phyloP scores from a whole-genome alignment of 53 echinoderm and acorn worm species.

The Luidia sarsii region DNA sequence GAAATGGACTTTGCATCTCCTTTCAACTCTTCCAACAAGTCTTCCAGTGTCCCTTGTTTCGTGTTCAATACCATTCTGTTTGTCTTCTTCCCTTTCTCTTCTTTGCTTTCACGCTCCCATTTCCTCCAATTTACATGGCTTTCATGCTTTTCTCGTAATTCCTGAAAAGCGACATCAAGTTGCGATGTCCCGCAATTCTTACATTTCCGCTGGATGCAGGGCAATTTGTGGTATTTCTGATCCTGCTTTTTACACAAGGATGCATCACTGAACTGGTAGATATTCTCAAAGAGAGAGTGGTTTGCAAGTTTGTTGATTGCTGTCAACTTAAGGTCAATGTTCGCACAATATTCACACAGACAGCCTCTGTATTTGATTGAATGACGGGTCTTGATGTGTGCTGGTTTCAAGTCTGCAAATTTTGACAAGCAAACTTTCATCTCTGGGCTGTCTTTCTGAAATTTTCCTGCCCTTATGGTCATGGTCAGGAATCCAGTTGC shows the following conservation, averaged over 20 bases:
- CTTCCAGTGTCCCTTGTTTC: conserved; percentile 5
- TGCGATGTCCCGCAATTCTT: conserved; percentile 33
- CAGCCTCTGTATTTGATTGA: conserved; percentile 62
- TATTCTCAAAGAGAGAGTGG: conserved; percentile 5
- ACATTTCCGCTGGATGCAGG: conserved; percentile 58
- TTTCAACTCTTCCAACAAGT: conserved; percentile 34
- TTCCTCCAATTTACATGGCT: background rate
- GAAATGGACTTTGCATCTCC: conserved; percentile 15
- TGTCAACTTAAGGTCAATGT: conserved; percentile 55
- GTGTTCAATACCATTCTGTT: conserved; percentile 10
- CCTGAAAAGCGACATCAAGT: background rate
- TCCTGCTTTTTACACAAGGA: conserved; percentile 50
- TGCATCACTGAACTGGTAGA: conserved; percentile 22
- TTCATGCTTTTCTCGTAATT: background rate
- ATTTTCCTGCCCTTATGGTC: conserved; percentile 10
- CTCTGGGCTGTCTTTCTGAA: conserved; percentile 43
- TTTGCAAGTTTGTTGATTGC: conserved; percentile 42
- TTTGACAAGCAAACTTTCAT: conserved; percentile 29
- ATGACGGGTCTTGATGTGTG: conserved; percentile 32
- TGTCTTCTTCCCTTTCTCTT: background rate
- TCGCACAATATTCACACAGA: conserved; percentile 68
- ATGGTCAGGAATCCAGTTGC: conserved; percentile 55
- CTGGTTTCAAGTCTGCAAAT: conserved; percentile 29
- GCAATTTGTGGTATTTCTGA: conserved; percentile 12
- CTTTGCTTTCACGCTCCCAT: conserved; percentile 4